phyloP scores from a whole-genome alignment of 2,113 vertebrate genomes.

The Trematocara unimaculatum region DNA sequence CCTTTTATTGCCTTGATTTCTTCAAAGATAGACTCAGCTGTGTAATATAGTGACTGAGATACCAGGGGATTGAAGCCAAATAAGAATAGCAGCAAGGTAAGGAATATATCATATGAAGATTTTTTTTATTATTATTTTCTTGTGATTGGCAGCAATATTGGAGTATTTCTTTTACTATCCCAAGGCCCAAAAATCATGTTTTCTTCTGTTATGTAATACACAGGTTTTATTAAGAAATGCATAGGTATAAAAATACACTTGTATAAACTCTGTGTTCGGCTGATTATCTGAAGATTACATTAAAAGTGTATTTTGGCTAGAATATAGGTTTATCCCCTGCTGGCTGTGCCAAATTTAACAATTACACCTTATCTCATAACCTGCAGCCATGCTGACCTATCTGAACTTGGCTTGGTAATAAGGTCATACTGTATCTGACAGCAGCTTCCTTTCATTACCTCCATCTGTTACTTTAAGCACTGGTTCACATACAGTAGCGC shows the following conservation, averaged over 20 bases:
- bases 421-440: constrained; percentile 46
- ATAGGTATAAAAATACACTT: not conserved
- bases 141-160: not conserved
- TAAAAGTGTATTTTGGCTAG: not conserved
- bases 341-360: not conserved
- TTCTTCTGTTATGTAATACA: not conserved
- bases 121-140: not conserved
- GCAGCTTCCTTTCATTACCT: constrained; percentile 45
- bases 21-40: constrained; percentile 59
- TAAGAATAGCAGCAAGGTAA: constrained; percentile 22
- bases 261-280: not conserved
- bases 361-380: constrained; percentile 3
- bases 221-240: not conserved
- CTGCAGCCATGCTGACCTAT: not conserved
- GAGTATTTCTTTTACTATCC: not conserved
- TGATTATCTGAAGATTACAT: not conserved
- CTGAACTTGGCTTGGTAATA: constrained; percentile 12
- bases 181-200: not conserved
- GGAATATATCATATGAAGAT: constrained; percentile 1
- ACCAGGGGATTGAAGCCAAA: constrained; percentile 37
- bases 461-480: constrained; percentile 12
- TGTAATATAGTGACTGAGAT: constrained; percentile 52
- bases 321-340: not conserved
- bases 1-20: constrained; percentile 69
- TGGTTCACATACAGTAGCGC: constrained; percentile 2